Percentiles rank a stretch among this genome's conserved stretches.
Conservation (phyloP, 2,888 invertebrate species). For the Caenorhabditis japonica region DNA sequence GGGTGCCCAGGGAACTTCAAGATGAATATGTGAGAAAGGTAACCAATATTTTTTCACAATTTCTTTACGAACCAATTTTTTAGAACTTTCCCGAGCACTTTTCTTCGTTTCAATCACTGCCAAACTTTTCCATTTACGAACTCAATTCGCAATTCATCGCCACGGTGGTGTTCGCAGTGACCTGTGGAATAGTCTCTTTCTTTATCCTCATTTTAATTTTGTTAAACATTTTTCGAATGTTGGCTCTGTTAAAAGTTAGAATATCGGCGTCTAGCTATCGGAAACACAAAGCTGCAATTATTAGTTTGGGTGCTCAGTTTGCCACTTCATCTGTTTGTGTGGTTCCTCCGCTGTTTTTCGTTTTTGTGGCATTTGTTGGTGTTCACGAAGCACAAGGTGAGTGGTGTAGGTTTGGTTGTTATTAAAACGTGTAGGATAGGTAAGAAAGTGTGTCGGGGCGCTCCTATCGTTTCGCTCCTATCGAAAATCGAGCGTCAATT, state of each 20-base stretch:
- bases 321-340: constrained; percentile 20
- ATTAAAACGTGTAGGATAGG: too few relatives aligned
- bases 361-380: constrained; percentile 2
- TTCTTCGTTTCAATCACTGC: not conserved
- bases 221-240: constrained; percentile 16
- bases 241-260: constrained; percentile 2
- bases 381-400: constrained; percentile 3
- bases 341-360: constrained; percentile 15
- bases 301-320: constrained; percentile 24
- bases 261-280: constrained; percentile 10
- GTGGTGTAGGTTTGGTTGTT: too few relatives aligned
- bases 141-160: not conserved
- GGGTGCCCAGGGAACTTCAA: not conserved
- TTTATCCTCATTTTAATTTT: not conserved
- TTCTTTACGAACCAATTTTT: not conserved
- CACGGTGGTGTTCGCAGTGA: constrained; percentile 3
- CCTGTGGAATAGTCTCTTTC: constrained; percentile 7
- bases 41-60: not conserved
- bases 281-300: constrained; percentile 21
- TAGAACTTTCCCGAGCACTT: constrained; percentile 8
- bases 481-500: too few relatives aligned
- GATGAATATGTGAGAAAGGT: constrained; percentile 11
- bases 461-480: too few relatives aligned
- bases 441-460: too few relatives aligned
- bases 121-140: constrained; percentile 25